A percentile compares a stretch with the other conserved stretches of the same genome.
These are phyloP conservation scores for Hemicrepidius hirtus DNA, from an alignment of 2,888 invertebrate genomes.

Conservation along the genomic window DNA sequence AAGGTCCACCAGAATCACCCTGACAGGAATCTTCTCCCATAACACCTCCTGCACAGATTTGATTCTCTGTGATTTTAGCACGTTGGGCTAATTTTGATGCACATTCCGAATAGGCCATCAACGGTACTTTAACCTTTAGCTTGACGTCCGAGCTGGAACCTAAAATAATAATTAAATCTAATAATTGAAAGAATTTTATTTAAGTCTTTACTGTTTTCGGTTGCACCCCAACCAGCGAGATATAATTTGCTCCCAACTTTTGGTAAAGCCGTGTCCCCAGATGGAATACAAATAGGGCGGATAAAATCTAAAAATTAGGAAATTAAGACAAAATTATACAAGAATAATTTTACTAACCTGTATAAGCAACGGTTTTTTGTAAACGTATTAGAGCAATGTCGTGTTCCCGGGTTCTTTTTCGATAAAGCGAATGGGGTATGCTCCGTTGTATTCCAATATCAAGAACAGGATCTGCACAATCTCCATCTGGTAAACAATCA, in stretches of 20 bases:
- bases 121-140: conserved; percentile 48
- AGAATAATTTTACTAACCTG: conserved; percentile 1
- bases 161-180: not conserved
- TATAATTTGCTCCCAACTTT: conserved; percentile 19
- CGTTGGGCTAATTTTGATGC: conserved; percentile 16
- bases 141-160: conserved; percentile 36
- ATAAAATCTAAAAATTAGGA: conserved; percentile 69
- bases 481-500: conserved; percentile 51
- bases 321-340: not conserved
- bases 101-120: conserved; percentile 42
- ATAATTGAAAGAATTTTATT: not conserved
- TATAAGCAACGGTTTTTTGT: conserved; percentile 10
- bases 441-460: conserved; percentile 68
- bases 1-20: conserved; percentile 86
- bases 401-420: conserved; percentile 61
- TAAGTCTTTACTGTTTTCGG: conserved; percentile 46
- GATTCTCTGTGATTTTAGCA: conserved; percentile 46
- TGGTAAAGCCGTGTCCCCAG: conserved; percentile 46
- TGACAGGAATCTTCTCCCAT: conserved; percentile 79
- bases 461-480: conserved; percentile 68
- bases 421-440: conserved; percentile 67
- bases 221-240: conserved; percentile 51
- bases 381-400: conserved; percentile 45
- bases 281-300: conserved; percentile 76
- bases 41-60: conserved; percentile 67